phyloP scores from a whole-genome alignment of 2,888 invertebrate genomes.

The Drosophila nigritarsus region DNA sequence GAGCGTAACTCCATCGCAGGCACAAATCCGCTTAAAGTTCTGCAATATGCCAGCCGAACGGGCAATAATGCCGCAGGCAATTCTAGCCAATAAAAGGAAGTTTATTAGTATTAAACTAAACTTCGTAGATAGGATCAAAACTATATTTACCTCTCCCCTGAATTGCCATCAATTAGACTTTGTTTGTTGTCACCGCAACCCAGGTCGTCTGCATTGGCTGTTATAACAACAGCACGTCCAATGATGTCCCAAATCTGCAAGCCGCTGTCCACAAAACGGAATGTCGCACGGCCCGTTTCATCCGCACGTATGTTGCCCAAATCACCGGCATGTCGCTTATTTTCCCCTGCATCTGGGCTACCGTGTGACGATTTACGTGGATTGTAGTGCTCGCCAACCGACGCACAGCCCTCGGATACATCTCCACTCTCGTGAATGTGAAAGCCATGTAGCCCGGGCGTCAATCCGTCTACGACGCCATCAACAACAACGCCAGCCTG shows the following conservation, averaged over 20 bases:
- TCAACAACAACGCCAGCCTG: conserved; percentile 89
- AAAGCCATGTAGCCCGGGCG: conserved; percentile 86
- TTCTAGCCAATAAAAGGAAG: conserved; percentile 84
- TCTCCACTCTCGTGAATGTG: conserved; percentile 91
- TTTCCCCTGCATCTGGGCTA: conserved; percentile 84
- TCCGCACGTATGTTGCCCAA: conserved; percentile 88
- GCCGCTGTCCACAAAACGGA: conserved; percentile 87
- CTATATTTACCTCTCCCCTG: conserved; percentile 86
- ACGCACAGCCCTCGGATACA: conserved; percentile 87
- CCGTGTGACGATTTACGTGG: conserved; percentile 86
- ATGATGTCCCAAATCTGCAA: conserved; percentile 91
- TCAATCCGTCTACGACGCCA: conserved; percentile 93
- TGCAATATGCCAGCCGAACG: conserved; percentile 94
- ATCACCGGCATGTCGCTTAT: conserved; percentile 87
- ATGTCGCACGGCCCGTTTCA: conserved; percentile 88
- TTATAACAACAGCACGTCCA: conserved; percentile 91
- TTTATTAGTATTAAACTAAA: background rate
- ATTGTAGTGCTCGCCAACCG: conserved; percentile 88
- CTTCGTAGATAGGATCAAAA: background rate
- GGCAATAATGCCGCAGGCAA: conserved; percentile 95
- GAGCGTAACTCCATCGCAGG: conserved; percentile 94
- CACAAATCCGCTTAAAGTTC: conserved; percentile 94
- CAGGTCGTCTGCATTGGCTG: conserved; percentile 87
- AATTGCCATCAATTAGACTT: conserved; percentile 88
- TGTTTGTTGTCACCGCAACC: conserved; percentile 86